Conservation (phyloP, 2,113 vertebrate species). For the Elachura formosa region DNA sequence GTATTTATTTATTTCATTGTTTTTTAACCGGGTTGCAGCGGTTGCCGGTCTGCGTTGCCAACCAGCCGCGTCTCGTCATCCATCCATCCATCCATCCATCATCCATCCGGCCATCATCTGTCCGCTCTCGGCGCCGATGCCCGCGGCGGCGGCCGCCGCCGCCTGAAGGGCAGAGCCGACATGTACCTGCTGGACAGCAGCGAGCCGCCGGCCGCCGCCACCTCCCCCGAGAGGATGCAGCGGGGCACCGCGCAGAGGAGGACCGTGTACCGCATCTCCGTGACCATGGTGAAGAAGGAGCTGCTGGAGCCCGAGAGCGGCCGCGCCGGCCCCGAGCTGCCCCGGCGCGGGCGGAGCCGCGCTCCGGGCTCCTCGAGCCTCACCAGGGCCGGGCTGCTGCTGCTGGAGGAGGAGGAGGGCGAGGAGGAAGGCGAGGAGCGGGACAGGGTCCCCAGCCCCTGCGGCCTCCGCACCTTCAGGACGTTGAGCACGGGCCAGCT, state of each 20-base stretch:
- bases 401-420: constrained; percentile 69
- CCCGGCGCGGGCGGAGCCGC: background rate
- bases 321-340: background rate
- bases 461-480: constrained; percentile 79
- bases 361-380: background rate
- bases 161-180: constrained; percentile 52
- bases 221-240: constrained; percentile 76
- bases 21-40: background rate
- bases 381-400: constrained; percentile 34
- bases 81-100: background rate
- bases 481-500: constrained; percentile 91
- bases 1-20: background rate
- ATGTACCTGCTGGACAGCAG: constrained; percentile 86
- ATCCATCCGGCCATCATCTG: too few relatives aligned
- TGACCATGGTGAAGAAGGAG: constrained; percentile 91
- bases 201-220: constrained; percentile 61
- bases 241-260: constrained; percentile 80
- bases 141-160: background rate
- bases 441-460: constrained; percentile 32
- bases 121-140: background rate
- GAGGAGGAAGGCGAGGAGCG: constrained; percentile 69
- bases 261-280: constrained; percentile 91
- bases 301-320: constrained; percentile 47
- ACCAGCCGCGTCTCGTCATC: background rate
- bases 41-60: background rate